Percentiles rank a stretch among this genome's conserved stretches.
These are phyloP conservation scores for Gobio gobio DNA, from an alignment of 2,113 vertebrate species.

Conservation along the genomic window DNA sequence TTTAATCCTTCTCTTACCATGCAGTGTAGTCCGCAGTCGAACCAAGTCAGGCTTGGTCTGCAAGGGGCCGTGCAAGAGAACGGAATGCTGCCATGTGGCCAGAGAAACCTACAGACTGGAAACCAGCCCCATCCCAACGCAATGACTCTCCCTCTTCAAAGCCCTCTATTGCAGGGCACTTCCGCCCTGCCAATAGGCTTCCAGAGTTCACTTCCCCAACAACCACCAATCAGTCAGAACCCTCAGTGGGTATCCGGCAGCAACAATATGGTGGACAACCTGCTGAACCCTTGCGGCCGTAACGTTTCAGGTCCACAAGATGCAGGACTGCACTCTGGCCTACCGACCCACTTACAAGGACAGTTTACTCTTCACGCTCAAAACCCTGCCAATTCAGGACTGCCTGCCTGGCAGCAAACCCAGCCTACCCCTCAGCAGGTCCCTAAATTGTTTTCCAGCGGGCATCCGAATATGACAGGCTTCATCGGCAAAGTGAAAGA, in stretches of 20 bases:
- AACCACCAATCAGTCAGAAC: constrained; percentile 31
- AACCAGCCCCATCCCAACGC: constrained; percentile 47
- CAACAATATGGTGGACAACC: constrained; percentile 13
- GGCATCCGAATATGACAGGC: constrained; percentile 40
- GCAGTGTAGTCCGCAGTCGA: constrained; percentile 48
- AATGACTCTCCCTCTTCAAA: constrained; percentile 54
- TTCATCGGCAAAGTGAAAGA: constrained; percentile 21
- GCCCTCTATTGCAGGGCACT: not conserved
- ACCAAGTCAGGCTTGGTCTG: constrained; percentile 46
- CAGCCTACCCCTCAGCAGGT: constrained; percentile 30
- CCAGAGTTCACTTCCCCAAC: constrained; percentile 24
- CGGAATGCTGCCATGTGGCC: not conserved
- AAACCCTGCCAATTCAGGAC: constrained; percentile 35
- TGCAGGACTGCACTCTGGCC: not conserved
- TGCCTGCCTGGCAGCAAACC: constrained; percentile 53
- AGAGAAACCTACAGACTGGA: constrained; percentile 43
- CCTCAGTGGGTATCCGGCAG: constrained; percentile 57
- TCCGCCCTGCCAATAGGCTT: constrained; percentile 33
- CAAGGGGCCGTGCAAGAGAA: constrained; percentile 37
- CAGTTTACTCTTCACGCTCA: constrained; percentile 58
- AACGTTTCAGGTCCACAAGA: constrained; percentile 57
- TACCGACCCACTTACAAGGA: constrained; percentile 52
- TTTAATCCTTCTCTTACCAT: constrained; percentile 53
- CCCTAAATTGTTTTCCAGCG: not conserved
- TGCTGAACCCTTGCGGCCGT: constrained; percentile 35